Base-by-base conservation (phyloP, 2,113 vertebrate species). In the Lethenteron reissneri region DNA sequence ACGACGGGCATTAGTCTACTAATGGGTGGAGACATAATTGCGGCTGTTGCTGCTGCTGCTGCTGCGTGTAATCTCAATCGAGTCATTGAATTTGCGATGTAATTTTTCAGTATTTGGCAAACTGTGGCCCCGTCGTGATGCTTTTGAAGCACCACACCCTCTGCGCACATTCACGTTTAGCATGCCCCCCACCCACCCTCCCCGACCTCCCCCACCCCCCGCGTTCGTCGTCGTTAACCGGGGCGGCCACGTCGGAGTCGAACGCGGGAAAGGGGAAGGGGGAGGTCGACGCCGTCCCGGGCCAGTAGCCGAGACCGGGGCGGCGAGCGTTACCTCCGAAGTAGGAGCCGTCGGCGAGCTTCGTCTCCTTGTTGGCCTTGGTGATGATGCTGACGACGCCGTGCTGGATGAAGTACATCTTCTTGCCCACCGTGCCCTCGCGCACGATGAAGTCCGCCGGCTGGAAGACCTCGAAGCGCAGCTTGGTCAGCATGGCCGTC, bases 401-500 rank as follows among this genome's bases (percentile, higher is more conserved):
- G 0, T 89, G 94, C 78, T 97, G 94, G 80, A 97, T 97, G 81
- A 97, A 97, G 78, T 90, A 97, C 94, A 97, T 97, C 85, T 97
- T 97, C 81, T 92, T 97, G 76, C 94, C 94, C 0, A 97, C 85
- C 74, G 92, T 97, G 14, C 92, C 94, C 77, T 97, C 94, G 0
- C 92, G 85, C 78, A 97, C 82, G 74, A 97, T 92, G 78, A 90
- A 97, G 74, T 97, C 94, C 0, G 79, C 83, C 0, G 94, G 94
- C 81, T 97, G 94, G 77, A 97, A 97, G 71, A 97, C 94, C 78
- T 97, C 94, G 1, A 97, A 97, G 73, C 86, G 85, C 74, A 97
- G 86, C 75, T 97, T 97, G 77, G 94, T 97, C 75, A 97, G 80
- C 92, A 97, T 92, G 3, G 89, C 88, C 0, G 94, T 97, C 76